A percentile compares a stretch with the other conserved stretches of the same genome.
Evolutionary conservation across 2,888 invertebrate species (phyloP).

Genomic region (Aplocera efformata): DNA sequence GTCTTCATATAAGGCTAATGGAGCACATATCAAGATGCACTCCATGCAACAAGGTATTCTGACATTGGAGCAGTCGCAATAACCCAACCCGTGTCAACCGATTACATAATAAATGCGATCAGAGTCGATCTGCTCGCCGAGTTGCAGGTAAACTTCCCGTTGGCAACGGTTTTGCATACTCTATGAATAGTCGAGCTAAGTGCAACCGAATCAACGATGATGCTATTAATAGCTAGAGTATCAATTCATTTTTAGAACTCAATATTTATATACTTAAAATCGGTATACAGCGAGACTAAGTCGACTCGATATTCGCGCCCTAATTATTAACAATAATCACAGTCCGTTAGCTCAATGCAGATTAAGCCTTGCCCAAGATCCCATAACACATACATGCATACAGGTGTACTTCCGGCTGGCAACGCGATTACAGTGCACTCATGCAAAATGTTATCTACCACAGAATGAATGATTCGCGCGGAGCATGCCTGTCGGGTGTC

Average conservation of each 20-base stretch:
- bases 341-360: too few species aligned
- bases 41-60: too few species aligned
- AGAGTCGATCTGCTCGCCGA: constrained; percentile 1
- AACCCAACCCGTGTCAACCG: constrained; percentile 2
- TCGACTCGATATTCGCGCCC: too few species aligned
- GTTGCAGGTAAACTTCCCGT: constrained; percentile 22
- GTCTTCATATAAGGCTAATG: too few species aligned
- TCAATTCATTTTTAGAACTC: too few species aligned
- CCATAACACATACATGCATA: too few species aligned
- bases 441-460: constrained; percentile 16
- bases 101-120: constrained; percentile 9
- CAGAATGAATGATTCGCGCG: constrained; percentile 19
- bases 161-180: constrained; percentile 23
- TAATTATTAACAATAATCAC: too few species aligned
- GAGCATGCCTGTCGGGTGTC: constrained; percentile 12
- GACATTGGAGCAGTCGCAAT: background rate
- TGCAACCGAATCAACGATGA: constrained; percentile 18
- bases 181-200: constrained; percentile 20
- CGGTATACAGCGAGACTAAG: too few species aligned
- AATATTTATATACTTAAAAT: too few species aligned
- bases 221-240: constrained; percentile 2
- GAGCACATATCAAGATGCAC: too few species aligned
- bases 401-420: constrained; percentile 4
- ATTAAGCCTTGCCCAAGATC: too few species aligned
- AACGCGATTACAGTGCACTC: constrained; percentile 10